Conservation (phyloP, 2,797 vertebrate species). For the Cirrhinus mrigala region DNA sequence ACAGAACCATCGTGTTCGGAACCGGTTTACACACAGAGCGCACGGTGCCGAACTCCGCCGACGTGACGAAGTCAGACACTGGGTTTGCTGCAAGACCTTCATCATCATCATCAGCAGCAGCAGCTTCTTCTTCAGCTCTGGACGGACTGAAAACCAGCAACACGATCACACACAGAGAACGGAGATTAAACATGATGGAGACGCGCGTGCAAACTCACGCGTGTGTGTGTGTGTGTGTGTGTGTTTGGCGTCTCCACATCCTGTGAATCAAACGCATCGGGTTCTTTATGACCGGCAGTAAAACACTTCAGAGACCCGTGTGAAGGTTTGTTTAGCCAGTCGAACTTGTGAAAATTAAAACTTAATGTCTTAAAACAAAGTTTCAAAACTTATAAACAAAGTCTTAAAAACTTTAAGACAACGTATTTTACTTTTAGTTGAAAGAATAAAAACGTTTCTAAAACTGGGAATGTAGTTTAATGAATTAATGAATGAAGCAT, state of each 20-base stretch:
- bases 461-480: too few relatives aligned
- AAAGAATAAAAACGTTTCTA: too few relatives aligned
- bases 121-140: background rate
- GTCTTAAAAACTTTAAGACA: too few relatives aligned
- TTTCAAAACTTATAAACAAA: too few relatives aligned
- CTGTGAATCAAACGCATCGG: slow-evolving; percentile 48
- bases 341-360: background rate
- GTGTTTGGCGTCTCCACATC: slow-evolving; percentile 65
- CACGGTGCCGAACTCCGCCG: slow-evolving; percentile 65
- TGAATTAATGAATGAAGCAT: too few relatives aligned
- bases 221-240: slow-evolving; percentile 47
- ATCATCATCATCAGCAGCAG: background rate
- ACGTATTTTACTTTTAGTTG: too few relatives aligned
- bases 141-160: background rate
- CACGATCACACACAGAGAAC: background rate
- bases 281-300: slow-evolving; percentile 52
- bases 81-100: slow-evolving; percentile 25
- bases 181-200: slow-evolving; percentile 15
- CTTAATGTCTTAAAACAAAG: background rate
- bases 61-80: slow-evolving; percentile 62
- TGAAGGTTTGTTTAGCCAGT: background rate
- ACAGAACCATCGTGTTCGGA: slow-evolving; percentile 80
- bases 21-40: slow-evolving; percentile 81
- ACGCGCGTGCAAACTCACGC: slow-evolving; percentile 60
- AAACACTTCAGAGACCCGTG: slow-evolving; percentile 19